Evolutionary conservation across 2,888 invertebrate species (phyloP).

Genomic region (Aleiodes alternator): DNA sequence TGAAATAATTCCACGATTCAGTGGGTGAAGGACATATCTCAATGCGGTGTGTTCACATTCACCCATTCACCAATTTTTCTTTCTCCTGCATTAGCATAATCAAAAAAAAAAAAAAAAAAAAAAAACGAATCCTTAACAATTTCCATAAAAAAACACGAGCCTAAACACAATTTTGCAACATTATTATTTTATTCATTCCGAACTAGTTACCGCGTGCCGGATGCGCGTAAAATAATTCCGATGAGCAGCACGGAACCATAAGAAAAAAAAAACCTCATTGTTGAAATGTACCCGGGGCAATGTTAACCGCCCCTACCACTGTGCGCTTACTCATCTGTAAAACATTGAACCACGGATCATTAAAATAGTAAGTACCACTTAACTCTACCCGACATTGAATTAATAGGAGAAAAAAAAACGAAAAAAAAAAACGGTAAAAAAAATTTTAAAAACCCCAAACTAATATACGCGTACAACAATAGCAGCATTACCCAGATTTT

Average conservation of each 20-base stretch:
- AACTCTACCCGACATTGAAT: neutral
- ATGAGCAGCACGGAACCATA: neutral
- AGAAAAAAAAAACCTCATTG: neutral
- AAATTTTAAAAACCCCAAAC: neutral
- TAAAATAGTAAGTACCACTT: conserved; percentile 27
- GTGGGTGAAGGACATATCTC: conserved; percentile 1
- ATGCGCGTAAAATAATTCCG: neutral
- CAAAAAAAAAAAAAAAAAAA: neutral
- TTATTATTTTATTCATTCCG: neutral
- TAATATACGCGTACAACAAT: conserved; percentile 26
- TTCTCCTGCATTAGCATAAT: neutral
- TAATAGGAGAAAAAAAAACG: neutral
- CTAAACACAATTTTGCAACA: conserved; percentile 8
- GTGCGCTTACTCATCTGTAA: conserved; percentile 20
- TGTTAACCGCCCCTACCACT: neutral
- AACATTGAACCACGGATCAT: conserved; percentile 15
- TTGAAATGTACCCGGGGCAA: conserved; percentile 15
- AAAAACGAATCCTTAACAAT: neutral
- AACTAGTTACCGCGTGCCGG: neutral
- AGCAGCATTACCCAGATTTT: neutral
- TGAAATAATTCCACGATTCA: conserved; percentile 25
- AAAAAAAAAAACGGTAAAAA: neutral
- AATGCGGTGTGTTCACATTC: neutral
- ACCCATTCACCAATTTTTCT: conserved; percentile 13
- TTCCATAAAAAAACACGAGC: neutral